These are phyloP conservation scores for Apocrypta bakeri DNA, from an alignment of 1,140 invertebrate species.

Conservation along the genomic window DNA sequence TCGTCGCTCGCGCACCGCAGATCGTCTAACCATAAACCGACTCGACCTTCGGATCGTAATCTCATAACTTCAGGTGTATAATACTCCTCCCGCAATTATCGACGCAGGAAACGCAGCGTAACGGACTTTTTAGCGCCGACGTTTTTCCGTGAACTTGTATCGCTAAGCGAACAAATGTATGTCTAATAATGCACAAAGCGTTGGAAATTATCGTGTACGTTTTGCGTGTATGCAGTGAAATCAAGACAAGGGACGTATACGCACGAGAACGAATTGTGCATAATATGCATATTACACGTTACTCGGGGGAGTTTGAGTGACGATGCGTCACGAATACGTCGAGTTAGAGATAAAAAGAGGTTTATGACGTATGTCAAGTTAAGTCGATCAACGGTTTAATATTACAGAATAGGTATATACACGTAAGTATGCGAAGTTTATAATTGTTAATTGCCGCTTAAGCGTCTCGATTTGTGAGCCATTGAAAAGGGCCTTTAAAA, in stretches of 20 bases:
- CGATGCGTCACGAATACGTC: not conserved
- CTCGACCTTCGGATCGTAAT: conserved; percentile 33
- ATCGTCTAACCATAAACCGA: conserved; percentile 1
- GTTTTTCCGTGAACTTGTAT: conserved; percentile 13
- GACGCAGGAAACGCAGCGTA: not conserved
- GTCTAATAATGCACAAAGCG: not conserved
- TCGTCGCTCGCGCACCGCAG: not conserved
- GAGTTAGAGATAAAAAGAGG: not conserved
- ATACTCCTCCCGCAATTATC: not conserved
- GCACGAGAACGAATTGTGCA: no score
- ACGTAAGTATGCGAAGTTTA: not conserved
- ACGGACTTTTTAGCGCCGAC: conserved; percentile 14
- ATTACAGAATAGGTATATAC: not conserved
- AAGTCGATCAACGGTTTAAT: not conserved
- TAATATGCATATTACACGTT: no score
- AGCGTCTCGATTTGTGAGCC: no score
- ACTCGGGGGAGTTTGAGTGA: conserved; percentile 7
- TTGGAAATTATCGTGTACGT: not conserved
- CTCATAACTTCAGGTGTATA: not conserved
- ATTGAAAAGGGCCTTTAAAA: no score
- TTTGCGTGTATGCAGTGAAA: no score
- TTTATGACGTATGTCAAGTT: not conserved
- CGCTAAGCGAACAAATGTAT: not conserved
- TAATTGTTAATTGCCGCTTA: no score
- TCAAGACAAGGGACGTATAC: no score